Conservation (phyloP, 2,113 vertebrate species). For the Ochotona curzoniae region DNA sequence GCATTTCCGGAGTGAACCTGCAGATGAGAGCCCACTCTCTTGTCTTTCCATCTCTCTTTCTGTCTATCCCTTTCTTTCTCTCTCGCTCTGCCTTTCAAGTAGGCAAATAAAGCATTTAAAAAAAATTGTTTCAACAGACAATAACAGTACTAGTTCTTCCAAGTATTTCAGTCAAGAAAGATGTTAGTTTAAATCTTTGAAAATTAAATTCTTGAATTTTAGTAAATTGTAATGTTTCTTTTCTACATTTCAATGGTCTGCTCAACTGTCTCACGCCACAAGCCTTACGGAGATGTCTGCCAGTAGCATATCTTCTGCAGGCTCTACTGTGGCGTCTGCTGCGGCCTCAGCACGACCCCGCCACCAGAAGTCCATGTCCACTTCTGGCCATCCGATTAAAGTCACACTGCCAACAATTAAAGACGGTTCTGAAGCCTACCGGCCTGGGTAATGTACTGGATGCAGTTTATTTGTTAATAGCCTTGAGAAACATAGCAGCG, state of each 20-base stretch:
- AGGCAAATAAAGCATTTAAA: too few relatives aligned
- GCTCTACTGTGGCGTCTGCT: constrained; percentile 84
- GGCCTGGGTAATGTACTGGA: constrained; percentile 88
- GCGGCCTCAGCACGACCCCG: constrained; percentile 93
- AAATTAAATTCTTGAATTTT: not conserved
- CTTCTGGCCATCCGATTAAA: constrained; percentile 97
- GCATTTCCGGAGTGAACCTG: too few relatives aligned
- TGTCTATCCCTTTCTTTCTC: too few relatives aligned
- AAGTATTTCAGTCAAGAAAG: not conserved
- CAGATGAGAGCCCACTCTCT: too few relatives aligned
- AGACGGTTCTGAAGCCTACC: constrained; percentile 93
- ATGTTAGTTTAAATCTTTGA: not conserved
- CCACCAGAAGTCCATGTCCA: constrained; percentile 98
- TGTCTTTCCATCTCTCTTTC: too few relatives aligned
- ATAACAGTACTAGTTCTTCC: not conserved
- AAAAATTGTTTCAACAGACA: too few relatives aligned
- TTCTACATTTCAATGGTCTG: not conserved
- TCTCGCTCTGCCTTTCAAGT: too few relatives aligned
- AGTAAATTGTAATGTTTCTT: not conserved
- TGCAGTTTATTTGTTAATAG: not conserved
- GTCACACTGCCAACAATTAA: constrained; percentile 97
- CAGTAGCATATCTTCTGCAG: constrained; percentile 89
- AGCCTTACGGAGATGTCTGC: constrained; percentile 96
- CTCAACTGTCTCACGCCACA: not conserved
- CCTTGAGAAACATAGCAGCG: not conserved